Evolutionary conservation across 1,140 invertebrate species (phyloP).

Genomic region (Brachionus paranguensis): DNA sequence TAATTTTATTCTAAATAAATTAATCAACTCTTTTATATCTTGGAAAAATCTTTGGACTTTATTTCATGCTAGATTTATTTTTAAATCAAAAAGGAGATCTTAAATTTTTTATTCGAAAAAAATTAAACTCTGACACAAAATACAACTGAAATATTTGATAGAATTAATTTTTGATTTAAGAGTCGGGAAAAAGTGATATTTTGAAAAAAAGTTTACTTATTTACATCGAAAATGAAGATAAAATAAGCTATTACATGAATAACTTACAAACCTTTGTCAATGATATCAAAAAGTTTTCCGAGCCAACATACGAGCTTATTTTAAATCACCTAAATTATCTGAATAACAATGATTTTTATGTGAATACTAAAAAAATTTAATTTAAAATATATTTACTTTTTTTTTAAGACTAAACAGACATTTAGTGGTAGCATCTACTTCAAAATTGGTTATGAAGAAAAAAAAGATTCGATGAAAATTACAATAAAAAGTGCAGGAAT

Average conservation of each 20-base stretch:
- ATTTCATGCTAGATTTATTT: too few species aligned
- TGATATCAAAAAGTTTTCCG: background rate
- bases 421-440: background rate
- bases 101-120: too few species aligned
- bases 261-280: background rate
- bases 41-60: too few species aligned
- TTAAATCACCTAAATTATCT: constrained; percentile 1
- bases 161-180: background rate
- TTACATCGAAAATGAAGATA: background rate
- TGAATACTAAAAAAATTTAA: background rate
- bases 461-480: background rate
- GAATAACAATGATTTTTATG: background rate
- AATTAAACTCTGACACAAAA: background rate
- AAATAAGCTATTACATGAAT: background rate
- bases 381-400: background rate
- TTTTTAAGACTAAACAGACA: background rate
- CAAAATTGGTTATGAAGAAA: constrained; percentile 5
- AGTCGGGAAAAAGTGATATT: background rate
- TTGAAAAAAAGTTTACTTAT: background rate
- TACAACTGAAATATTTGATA: background rate
- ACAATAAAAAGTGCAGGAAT: background rate
- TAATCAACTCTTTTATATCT: background rate
- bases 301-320: background rate
- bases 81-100: too few species aligned
- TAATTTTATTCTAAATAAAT: too few species aligned